These are phyloP conservation scores for Drosophila cardini DNA, from an alignment of 1,140 invertebrate species.

Conservation along the genomic window DNA sequence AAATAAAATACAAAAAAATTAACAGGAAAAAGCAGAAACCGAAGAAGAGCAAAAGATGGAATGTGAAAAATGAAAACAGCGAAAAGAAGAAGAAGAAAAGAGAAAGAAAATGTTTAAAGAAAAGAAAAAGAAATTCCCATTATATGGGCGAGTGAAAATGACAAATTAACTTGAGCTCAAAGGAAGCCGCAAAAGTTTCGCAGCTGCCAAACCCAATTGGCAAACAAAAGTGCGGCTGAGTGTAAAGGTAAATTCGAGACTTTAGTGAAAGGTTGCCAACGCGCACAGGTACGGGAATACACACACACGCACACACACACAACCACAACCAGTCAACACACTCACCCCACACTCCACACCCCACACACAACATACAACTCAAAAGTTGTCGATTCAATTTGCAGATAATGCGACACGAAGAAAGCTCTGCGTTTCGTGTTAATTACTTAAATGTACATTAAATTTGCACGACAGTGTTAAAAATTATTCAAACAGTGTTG, in stretches of 20 bases:
- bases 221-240: constrained; percentile 55
- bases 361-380: neutral
- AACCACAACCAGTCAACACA: constrained; percentile 1
- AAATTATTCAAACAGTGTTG: constrained; percentile 1
- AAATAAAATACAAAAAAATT: neutral
- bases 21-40: constrained; percentile 1
- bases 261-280: constrained; percentile 47
- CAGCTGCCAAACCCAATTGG: constrained; percentile 57
- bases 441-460: constrained; percentile 38
- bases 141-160: constrained; percentile 79
- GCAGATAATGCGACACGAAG: constrained; percentile 43
- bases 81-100: neutral
- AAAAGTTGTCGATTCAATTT: constrained; percentile 47
- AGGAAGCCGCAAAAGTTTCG: constrained; percentile 52
- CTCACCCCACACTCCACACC: neutral
- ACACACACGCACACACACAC: neutral
- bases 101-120: neutral
- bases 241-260: constrained; percentile 55
- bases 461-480: constrained; percentile 37
- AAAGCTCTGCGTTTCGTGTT: constrained; percentile 40
- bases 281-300: constrained; percentile 3
- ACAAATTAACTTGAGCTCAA: constrained; percentile 75
- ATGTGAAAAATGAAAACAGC: constrained; percentile 25
- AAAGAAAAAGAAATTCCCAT: constrained; percentile 61
- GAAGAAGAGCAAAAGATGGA: constrained; percentile 8